Evolutionary conservation across 2,888 invertebrate species (phyloP), one percentile per base, ranked within the genome.

Genomic region (Muschampia plurimacula): DNA sequence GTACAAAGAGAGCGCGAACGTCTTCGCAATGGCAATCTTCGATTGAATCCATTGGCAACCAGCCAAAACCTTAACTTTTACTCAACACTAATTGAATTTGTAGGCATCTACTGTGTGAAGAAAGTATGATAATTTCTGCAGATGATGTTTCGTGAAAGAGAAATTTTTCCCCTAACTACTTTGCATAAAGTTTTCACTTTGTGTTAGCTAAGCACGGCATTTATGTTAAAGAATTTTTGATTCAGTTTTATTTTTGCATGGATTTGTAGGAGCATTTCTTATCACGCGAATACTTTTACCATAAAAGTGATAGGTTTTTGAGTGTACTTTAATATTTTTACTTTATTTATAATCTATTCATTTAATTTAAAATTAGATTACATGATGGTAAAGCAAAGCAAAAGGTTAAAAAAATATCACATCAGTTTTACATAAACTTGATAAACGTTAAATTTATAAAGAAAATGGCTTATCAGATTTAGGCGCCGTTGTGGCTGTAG

Each of bases 71-170:
- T 80, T 81, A 89, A 89, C 83, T 89, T 91, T 88, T 83, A 79
- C 82, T 84, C 78, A 82, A 86, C 87, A 84, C 88, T 92, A 93
- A 93, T 93, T 92, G 87, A 86, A 91, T 91, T 91, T 89, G 89
- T 89, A 85, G 80, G 78, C 46, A 15, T n/a, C 79, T 76, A 78
- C 77, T 82, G 78, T 75, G 81, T 81, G 70, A 78, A 78, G 78
- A 76, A 81, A 80, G 77, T 79, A 78, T 75, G 80, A 79, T 78
- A 79, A 75, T 77, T 77, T 78, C 79, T 75, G 77, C 79, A 77
- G 78, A 78, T 60, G 70, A 59, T 57, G 64, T 46, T 57, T 59
- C 44, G 32, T 55, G 36, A 67, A 44, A 59, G 28, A 59, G 59
- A 44, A 22, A 41, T 0, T 57, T 64, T 57, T 22, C n/a, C 55